Evolutionary conservation across 2,113 vertebrate genomes (phyloP), one percentile per base, ranked within the genome.

Genomic region (Turdus rufiventris): DNA sequence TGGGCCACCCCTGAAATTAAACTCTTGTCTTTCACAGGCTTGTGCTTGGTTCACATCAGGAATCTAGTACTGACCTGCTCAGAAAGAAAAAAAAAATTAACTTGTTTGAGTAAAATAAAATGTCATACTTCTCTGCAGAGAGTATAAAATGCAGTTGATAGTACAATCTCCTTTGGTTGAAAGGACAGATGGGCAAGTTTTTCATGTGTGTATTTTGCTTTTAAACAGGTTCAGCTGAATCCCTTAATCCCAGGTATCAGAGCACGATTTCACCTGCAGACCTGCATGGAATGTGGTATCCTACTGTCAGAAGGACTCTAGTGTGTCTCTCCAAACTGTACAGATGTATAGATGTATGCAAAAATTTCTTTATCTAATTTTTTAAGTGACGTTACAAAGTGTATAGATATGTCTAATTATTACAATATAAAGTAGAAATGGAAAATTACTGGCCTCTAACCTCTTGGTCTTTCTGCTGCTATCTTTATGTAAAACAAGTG

Each of bases 221-320:
- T 74, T 71, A 56, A 90, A 82, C 96, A 99, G 99, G 98, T 91
- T 98, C 96, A 31, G 43, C 96, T 33, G 99, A 98, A 92, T 97
- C 98, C 24, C 95, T 98, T 51, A 95, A 75, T 93, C 91, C 97
- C 50, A 98, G 98, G 75, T 91, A 97, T 13, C 98, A 99, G 91
- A 94, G 97, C 14, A 98, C 98, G 1, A 96, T 99, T 95, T 99
- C 99, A 91, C 99, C 99, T 25, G 99, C 99, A n/a, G 99, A 99
- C 98, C 98, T 99, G 78, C 99, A 99, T 57, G 99, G 99, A 90
- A 99, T 99, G 99, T 99, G 99, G 99, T 99, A 99, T 95, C 99
- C 99, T 6, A 99, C 99, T 10, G 99, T 99, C 82, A 98, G 99
- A 88, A 98, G 99, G 88, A 99, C 99, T 3, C 98, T 99, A 50